Base-by-base conservation (phyloP, 2,797 vertebrate species). In the Selene dorsalis region DNA sequence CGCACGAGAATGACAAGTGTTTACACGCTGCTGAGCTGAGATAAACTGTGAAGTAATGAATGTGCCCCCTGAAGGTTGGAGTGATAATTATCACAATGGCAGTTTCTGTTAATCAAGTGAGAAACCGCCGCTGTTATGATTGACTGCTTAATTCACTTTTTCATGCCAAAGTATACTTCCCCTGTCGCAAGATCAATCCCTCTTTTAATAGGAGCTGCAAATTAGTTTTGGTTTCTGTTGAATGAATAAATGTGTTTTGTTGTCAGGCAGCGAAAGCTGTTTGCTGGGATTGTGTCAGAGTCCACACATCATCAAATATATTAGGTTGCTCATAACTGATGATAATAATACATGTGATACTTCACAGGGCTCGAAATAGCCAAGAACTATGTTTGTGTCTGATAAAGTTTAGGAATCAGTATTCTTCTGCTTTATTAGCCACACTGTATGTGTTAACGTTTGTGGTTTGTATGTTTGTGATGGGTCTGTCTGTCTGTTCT, bases 141-240 rank as follows among this genome's bases (percentile, higher is more conserved):
- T 73, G 73, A 80, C 79, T 81, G 67, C 81, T 83, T 84, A 60
- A 83, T 87, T 87, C 68, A 26, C 68, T 69, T 74, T 70, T 75
- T 74, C 56, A 64, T 83, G 68, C 66, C 70, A 66, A 87, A 85
- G 77, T 75, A 64, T 60, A 53, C 69, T 73, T 59, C 48, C 62
- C n/a, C 62, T 28, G 63, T 77, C 80, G 72, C 70, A 75, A 80
- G 80, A 90, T 82, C 66, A 74, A 73, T 89, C 80, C 82, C 32
- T 4, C 65, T 86, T 53, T 85, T 78, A 87, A 86, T 73, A 81
- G 66, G 57, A 84, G 61, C 68, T 69, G 71, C 84, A 88, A 86
- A 88, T 85, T 91, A 85, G 87, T 86, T 91, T 91, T 82, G 80
- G 62, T 90, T 91, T 89, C 76, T 69, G 60, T 75, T 85, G 59